phyloP scores from a whole-genome alignment of 92 coral and sea anemone species.

The Chrysogorgia sp. region DNA sequence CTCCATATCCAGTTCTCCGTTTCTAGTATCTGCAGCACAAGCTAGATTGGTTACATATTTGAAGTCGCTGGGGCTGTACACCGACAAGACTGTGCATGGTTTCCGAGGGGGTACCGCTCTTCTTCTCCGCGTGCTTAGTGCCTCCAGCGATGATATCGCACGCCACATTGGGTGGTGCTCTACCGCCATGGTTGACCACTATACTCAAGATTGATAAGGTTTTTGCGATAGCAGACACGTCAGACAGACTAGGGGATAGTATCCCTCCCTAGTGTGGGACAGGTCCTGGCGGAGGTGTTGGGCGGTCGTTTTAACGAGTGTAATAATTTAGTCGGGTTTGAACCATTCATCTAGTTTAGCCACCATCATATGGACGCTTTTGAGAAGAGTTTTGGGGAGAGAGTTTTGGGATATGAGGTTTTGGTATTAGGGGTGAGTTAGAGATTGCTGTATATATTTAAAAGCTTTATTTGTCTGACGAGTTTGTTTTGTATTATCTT shows the following conservation, averaged over 20 bases:
- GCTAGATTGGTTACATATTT: conserved; percentile 50
- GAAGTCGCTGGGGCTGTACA: conserved; percentile 25
- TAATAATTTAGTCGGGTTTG: no score
- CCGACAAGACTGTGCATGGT: conserved; percentile 38
- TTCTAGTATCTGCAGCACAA: conserved; percentile 50
- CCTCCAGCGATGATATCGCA: conserved; percentile 56
- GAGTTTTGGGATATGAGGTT: no score
- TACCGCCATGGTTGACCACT: conserved; percentile 61
- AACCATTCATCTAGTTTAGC: no score
- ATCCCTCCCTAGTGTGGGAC: not conserved
- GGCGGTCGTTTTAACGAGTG: no score
- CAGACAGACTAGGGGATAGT: conserved; percentile 10
- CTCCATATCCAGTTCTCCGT: conserved; percentile 27
- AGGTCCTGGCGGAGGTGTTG: not conserved
- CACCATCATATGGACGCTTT: no score
- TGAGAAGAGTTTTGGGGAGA: no score
- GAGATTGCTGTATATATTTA: no score
- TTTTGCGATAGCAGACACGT: conserved; percentile 23
- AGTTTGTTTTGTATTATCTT: no score
- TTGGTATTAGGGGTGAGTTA: no score
- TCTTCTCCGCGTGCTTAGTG: conserved; percentile 61
- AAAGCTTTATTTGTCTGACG: no score
- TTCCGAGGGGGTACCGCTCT: conserved; percentile 63
- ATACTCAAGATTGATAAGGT: conserved; percentile 47
- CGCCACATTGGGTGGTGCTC: conserved; percentile 60